Conservation (phyloP, 2,113 vertebrate genomes). For the Malurus cyaneus region DNA sequence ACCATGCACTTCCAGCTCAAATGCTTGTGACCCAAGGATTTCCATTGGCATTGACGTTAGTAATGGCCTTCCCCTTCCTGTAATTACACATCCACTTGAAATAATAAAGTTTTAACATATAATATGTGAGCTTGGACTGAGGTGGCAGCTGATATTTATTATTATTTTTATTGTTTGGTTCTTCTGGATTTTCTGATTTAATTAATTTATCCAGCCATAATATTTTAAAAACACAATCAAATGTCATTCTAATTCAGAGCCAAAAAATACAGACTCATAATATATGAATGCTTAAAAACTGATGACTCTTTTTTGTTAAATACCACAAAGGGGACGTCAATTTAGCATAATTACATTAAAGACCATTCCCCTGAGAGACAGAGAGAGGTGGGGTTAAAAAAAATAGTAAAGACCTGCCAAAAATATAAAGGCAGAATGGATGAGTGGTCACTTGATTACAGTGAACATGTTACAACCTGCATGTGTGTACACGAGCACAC, state of each 20-base stretch:
- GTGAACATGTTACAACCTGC: constrained; percentile 10
- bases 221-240: constrained; percentile 63
- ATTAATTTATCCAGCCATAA: constrained; percentile 62
- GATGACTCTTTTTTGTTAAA: constrained; percentile 38
- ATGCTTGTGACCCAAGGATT: rapidly evolving
- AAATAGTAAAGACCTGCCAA: constrained; percentile 49
- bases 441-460: constrained; percentile 53
- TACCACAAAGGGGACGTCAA: constrained; percentile 55
- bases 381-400: not conserved
- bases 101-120: not conserved
- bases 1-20: rapidly evolving
- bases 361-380: constrained; percentile 13
- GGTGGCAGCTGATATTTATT: not conserved
- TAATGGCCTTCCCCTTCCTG: not conserved
- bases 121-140: not conserved
- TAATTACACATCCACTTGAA: not conserved
- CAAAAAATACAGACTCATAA: constrained; percentile 66
- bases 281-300: constrained; percentile 57
- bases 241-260: constrained; percentile 58
- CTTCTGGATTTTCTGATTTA: constrained; percentile 39
- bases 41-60: not conserved
- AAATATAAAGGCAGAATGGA: constrained; percentile 53
- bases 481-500: constrained; percentile 18
- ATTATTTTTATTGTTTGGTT: constrained; percentile 43
- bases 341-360: constrained; percentile 72